Base-by-base conservation (phyloP, 2,888 invertebrate species). In the Petrolisthes cinctipes region DNA sequence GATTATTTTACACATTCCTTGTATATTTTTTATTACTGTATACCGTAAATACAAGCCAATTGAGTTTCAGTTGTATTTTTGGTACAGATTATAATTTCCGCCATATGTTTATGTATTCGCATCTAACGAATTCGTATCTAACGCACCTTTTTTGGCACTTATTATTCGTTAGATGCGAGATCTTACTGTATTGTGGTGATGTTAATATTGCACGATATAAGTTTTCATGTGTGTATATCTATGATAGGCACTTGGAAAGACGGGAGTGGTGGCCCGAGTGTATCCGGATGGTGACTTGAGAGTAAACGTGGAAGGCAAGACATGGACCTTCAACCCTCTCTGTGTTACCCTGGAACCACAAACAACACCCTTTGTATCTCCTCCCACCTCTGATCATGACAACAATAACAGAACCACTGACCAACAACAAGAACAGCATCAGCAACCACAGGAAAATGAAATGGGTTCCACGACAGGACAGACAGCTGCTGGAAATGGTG, bases 241-340 rank as follows among this genome's bases (percentile, higher is more conserved):
- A 23, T 85, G 92, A 56, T 91, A 96, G 96, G 95, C 96, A 20
- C 92, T 97, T 51, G 97, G 97, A 6, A 94, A 94, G 92, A 92
- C 93, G 7, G 97, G 97, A 1, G 95, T 96, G 93, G 95, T 97
- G 5, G 94, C 96, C 14, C 97, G 97, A 93, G 95, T 97, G 4
- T 97, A 97, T 92, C 94, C 95, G 0, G 97, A 97, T 92, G 97
- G 97, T 0, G 97, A 97, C 93, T 93, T 97, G 91, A 94, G 97
- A 51, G 96, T 97, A 56, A 95, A 95, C 91, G 94, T 97, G 88
- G 96, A 95, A 89, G 95, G 95, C 17, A 95, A 95, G 91, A 96
- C 96, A 56, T 97, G 97, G 97, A 97, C 97, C 0, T 94, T 97
- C 91, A 97, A 97, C 93, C 96, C 97, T 0, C 93, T 95, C 88